These are phyloP conservation scores for Drosophila bifasciata DNA, from an alignment of 1,140 invertebrate genomes.

Conservation along the genomic window DNA sequence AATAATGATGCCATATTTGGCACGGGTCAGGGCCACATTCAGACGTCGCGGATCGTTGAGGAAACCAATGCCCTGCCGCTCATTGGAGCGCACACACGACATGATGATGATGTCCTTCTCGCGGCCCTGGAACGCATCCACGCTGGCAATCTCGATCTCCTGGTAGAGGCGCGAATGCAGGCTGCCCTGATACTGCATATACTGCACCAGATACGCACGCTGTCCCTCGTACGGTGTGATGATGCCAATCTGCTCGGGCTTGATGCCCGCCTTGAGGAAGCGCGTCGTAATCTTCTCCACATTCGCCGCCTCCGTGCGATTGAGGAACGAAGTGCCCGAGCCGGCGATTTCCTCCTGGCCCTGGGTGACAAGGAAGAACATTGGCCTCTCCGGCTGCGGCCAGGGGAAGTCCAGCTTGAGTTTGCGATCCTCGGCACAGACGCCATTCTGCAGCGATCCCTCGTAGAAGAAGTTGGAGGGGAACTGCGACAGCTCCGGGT, in stretches of 20 bases:
- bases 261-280: conserved; percentile 96
- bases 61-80: conserved; percentile 98
- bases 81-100: conserved; percentile 96
- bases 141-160: conserved; percentile 99
- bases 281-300: conserved; percentile 98
- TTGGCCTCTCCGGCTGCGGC: conserved; percentile 97
- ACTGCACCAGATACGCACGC: conserved; percentile 98
- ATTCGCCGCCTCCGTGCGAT: conserved; percentile 98
- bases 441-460: conserved; percentile 98
- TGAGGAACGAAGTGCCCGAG: conserved; percentile 98
- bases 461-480: conserved; percentile 99
- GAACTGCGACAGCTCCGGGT: conserved; percentile 97
- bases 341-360: conserved; percentile 99
- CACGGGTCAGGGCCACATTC: conserved; percentile 98
- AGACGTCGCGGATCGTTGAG: conserved; percentile 98
- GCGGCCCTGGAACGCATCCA: conserved; percentile 98
- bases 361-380: conserved; percentile 99
- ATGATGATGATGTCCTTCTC: conserved; percentile 99
- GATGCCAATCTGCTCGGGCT: conserved; percentile 99
- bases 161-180: conserved; percentile 98
- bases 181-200: conserved; percentile 99
- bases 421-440: conserved; percentile 97
- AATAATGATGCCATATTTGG: conserved; percentile 99
- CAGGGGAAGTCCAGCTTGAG: conserved; percentile 98
- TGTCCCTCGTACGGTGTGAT: conserved; percentile 99